Evolutionary conservation across 1,140 invertebrate species (phyloP).

Genomic region (Thalassaphorura encarpata): DNA sequence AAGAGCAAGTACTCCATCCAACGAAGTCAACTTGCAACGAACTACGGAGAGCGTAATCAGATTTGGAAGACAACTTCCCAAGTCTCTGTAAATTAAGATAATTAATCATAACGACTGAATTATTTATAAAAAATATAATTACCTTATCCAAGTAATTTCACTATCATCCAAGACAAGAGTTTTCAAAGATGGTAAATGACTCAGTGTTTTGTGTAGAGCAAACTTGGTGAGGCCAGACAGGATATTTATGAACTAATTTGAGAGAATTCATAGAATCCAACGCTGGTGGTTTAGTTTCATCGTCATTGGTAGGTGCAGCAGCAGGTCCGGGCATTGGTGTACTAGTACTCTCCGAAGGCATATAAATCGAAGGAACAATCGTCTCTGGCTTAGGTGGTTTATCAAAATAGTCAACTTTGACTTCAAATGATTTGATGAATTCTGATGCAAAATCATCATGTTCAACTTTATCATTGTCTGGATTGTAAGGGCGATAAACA

Average conservation of each 20-base stretch:
- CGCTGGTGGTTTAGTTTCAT: background rate
- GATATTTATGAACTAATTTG: background rate
- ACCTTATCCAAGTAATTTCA: slow-evolving; percentile 46
- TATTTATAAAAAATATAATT: background rate
- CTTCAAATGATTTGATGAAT: background rate
- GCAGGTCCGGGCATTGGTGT: background rate
- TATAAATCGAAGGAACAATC: background rate
- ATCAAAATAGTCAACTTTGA: background rate
- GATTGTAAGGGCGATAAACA: slow-evolving; percentile 9
- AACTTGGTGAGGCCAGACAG: background rate
- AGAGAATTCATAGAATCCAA: background rate
- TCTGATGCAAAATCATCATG: background rate
- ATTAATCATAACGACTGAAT: background rate
- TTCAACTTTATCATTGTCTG: slow-evolving; percentile 21
- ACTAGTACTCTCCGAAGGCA: background rate
- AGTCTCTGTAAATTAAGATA: slow-evolving; percentile 40
- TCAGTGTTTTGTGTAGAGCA: slow-evolving; percentile 5
- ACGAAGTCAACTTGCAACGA: slow-evolving; percentile 49
- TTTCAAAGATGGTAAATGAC: slow-evolving; percentile 43
- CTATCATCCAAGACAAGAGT: slow-evolving; percentile 53
- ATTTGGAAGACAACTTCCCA: slow-evolving; percentile 52
- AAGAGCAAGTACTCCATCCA: slow-evolving; percentile 54
- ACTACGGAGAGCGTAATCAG: slow-evolving; percentile 50
- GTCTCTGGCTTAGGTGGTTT: background rate
- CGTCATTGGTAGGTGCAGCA: background rate